Evolutionary conservation across 2,888 invertebrate genomes (phyloP), one percentile per base, ranked within the genome.

Genomic region (Nomada ferruginata): DNA sequence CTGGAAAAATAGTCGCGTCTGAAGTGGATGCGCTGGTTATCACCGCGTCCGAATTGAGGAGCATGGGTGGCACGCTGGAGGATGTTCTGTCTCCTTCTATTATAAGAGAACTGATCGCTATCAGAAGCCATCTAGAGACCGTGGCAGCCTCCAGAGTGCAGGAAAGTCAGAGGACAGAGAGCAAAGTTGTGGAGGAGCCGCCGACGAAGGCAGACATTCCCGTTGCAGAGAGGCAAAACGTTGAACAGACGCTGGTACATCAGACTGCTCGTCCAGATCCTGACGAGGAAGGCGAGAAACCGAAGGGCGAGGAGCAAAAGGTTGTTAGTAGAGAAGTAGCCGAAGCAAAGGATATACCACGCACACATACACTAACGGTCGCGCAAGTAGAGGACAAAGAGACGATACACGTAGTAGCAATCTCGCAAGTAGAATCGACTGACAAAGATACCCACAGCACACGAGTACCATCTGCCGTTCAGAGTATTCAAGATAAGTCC

Each of bases 1-100:
- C 97, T 0, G 96, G 96, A 74, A 97, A 96, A 92, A 97, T 97
- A 82, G 94, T 96, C 68, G 97, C 97, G 0, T 97, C 97, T 0
- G 97, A 97, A 92, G 96, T 97, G 80, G 97, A 97, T 90, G 96
- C 97, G 9, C 95, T 96, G 87, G 96, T 96, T 52, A 95, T 97
- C 84, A 96, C 95, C 83, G 96, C 97, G 0, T 95, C 96, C 68
- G 97, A 97, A 90, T 95, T 97, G 73, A 95, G 96, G 71, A 96
- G 96, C 87, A 95, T 96, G 90, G 95, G 96, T 84, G 79, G 85
- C 0, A 29, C 36, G 5, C 36, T 88, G 44, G 88, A 76, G 9
- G 79, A 81, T 0, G 78, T 70, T 11, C 53, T 88, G 0, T 83
- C 89, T 0, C 86, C 92, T 5, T 89, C 92, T 1, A 83, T 92